phyloP scores from a whole-genome alignment of 2,888 invertebrate species.

The Orthonevra nobilis region DNA sequence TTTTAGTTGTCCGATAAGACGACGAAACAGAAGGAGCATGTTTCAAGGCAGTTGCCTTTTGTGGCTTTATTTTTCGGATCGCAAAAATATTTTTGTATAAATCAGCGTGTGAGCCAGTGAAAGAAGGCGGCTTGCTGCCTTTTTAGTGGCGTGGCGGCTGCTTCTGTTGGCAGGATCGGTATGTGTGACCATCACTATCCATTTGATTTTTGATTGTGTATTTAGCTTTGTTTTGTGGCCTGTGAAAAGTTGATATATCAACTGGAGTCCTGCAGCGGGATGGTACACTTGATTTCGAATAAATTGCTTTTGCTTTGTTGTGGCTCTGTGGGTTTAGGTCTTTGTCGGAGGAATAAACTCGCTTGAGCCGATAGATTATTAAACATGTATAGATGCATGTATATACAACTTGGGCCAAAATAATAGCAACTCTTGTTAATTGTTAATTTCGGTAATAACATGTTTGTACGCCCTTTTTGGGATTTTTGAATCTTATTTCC shows the following conservation, averaged over 20 bases:
- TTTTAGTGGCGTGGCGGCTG: constrained; percentile 30
- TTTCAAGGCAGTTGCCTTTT: constrained; percentile 15
- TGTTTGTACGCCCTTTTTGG: too few relatives aligned
- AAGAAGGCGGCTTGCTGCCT: neutral
- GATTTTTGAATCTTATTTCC: too few relatives aligned
- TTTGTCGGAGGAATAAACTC: too few relatives aligned
- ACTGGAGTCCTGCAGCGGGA: too few relatives aligned
- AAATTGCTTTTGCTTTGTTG: too few relatives aligned
- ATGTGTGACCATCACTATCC: constrained; percentile 73
- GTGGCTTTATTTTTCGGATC: constrained; percentile 1
- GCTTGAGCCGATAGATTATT: too few relatives aligned
- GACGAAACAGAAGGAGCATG: constrained; percentile 30
- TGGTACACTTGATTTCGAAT: too few relatives aligned
- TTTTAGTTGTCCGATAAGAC: constrained; percentile 58
- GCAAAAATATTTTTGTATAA: constrained; percentile 13
- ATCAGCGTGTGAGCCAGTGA: neutral
- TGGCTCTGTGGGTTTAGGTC: too few relatives aligned
- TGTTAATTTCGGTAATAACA: too few relatives aligned
- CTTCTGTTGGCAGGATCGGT: constrained; percentile 71
- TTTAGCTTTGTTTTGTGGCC: constrained; percentile 20
- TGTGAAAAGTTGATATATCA: constrained; percentile 17
- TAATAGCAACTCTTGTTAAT: too few relatives aligned
- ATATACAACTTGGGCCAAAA: too few relatives aligned
- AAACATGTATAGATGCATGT: too few relatives aligned
- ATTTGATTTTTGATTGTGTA: constrained; percentile 48